These are phyloP conservation scores for Melanchra persicariae DNA, from an alignment of 2,888 invertebrate species.

Conservation along the genomic window DNA sequence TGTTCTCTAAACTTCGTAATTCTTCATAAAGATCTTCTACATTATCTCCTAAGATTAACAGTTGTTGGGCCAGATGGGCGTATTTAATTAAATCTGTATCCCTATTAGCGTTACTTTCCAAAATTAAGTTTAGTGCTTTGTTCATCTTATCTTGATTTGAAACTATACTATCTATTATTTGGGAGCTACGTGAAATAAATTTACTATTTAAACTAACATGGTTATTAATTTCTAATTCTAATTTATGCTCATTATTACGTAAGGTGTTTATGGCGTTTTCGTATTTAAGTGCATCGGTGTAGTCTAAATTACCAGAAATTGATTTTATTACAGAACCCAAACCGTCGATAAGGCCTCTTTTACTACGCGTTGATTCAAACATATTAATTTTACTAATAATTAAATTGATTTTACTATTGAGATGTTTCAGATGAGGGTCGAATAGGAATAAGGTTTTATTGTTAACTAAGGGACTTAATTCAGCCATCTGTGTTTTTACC, in stretches of 20 bases:
- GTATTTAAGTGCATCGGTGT: conserved; percentile 5
- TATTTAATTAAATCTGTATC: conserved; percentile 10
- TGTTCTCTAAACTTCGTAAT: conserved; percentile 8
- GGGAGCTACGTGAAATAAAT: too few relatives aligned
- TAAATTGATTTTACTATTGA: too few relatives aligned
- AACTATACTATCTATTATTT: too few relatives aligned
- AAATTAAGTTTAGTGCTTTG: conserved; percentile 3
- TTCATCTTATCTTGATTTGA: conserved; percentile 4
- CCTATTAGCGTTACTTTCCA: conserved; percentile 8
- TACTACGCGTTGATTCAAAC: too few relatives aligned
- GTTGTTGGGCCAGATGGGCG: conserved; percentile 9
- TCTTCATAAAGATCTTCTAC: conserved; percentile 9
- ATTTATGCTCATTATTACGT: conserved; percentile 5
- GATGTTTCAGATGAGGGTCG: too few relatives aligned
- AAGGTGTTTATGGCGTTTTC: conserved; percentile 5
- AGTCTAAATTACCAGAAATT: neutral
- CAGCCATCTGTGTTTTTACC: too few relatives aligned
- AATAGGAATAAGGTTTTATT: too few relatives aligned
- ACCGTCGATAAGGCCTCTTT: conserved; percentile 3
- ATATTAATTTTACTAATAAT: too few relatives aligned
- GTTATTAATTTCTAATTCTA: conserved; percentile 2
- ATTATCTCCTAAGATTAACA: conserved; percentile 10
- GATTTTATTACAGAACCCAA: conserved; percentile 4
- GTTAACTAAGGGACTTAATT: too few relatives aligned
- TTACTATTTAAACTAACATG: too few relatives aligned